Conservation (phyloP, 2,113 vertebrate species). For the Apaloderma vittatum region DNA sequence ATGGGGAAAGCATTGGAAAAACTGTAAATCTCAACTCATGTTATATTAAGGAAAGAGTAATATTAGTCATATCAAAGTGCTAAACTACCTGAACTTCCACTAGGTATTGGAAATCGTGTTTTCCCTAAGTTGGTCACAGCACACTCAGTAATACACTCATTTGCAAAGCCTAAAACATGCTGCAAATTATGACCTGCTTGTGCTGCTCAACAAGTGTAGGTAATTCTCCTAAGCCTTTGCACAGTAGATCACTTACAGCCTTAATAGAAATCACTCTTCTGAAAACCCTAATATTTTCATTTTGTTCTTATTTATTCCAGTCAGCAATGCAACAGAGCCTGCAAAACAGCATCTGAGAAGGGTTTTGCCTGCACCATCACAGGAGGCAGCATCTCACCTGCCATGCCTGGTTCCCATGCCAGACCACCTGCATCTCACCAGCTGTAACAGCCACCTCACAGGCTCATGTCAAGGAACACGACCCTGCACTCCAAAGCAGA, state of each 20-base stretch:
- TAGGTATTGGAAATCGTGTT: not conserved
- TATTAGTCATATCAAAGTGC: fast-evolving
- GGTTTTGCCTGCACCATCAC: not conserved
- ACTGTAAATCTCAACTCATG: not conserved
- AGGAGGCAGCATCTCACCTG: not conserved
- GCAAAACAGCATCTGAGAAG: not conserved
- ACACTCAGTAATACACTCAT: not conserved
- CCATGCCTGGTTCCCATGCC: fast-evolving
- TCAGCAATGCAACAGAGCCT: not conserved
- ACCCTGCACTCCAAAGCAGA: not conserved
- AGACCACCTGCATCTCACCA: fast-evolving
- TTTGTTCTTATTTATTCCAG: not conserved
- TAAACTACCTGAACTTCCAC: not conserved
- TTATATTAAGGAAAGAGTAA: not conserved
- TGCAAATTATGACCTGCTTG: not conserved
- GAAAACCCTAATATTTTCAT: not conserved
- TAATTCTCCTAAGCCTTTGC: not conserved
- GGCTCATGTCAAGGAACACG: not conserved
- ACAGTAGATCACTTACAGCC: not conserved
- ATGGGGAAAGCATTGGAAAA: not conserved
- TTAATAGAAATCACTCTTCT: not conserved
- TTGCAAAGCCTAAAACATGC: not conserved
- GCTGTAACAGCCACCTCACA: fast-evolving
- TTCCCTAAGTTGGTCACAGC: not conserved
- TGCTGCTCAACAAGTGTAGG: not conserved